Evolutionary conservation across 2,797 vertebrate genomes (phyloP), one percentile per base, ranked within the genome.

Genomic region (Myiothlypis chrysogaster): DNA sequence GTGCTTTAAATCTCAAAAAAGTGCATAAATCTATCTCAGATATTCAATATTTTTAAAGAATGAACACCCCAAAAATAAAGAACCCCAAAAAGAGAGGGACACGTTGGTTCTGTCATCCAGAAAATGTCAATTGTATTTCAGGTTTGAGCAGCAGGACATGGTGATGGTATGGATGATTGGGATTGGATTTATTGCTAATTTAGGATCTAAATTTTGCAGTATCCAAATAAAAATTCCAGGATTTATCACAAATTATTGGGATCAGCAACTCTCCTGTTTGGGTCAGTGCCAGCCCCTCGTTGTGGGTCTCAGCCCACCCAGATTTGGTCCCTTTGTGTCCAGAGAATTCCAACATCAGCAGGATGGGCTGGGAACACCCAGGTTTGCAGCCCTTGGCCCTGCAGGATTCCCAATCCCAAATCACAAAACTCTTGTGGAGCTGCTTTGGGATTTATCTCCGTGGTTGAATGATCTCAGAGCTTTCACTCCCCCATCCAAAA

Each of bases 281-380:
- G 32, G 43, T 64, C 50, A 24, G 57, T 23, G 50, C 5, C 49
- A 43, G 2, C 14, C 18, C 22, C 6, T 53, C 2, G 0, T 6
- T 55, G 5, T 9, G 12, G 5, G 43, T 32, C 57, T 50, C 59
- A 71, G 15, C 32, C 27, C n/a, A 20, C 27, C 37, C 66, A 50
- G 19, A 2, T 44, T 37, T 37, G 52, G 23, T 24, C 37, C 3
- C 11, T 72, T 17, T 24, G 13, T 21, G 8, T 0, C 60, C 68
- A 37, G 4, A n/a, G 0, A n/a, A 32, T 44, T 28, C 37, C 37
- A 19, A 0, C 0, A 22, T 2, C 73, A 23, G 56, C 56, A 35
- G 73, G 57, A 32, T 9, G 56, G 30, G 73, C 73, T 20, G 61
- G 53, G 61, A 76, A 37, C 37, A 37, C 3, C 44, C 82, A 14